Percentiles rank a stretch among this genome's conserved stretches.
Evolutionary conservation across 2,797 vertebrate species (phyloP).

Genomic region (Spinus pinus): DNA sequence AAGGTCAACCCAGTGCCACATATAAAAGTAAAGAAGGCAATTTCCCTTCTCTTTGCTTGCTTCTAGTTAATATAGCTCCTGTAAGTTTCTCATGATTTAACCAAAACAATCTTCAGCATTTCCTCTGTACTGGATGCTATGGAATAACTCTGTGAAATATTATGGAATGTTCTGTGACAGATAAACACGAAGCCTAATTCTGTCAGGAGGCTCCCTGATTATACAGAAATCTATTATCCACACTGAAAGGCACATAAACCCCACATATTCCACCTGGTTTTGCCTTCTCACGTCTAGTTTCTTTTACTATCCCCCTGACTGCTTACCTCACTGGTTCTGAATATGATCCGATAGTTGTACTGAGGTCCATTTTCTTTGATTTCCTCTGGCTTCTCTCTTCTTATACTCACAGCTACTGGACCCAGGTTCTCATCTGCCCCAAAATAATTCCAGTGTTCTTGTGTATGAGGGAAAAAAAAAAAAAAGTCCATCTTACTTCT

Average conservation of each 20-base stretch:
- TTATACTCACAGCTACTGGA: slow-evolving; percentile 92
- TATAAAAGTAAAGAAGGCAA: background rate
- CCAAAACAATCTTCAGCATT: background rate
- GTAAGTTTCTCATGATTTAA: background rate
- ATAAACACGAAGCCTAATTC: rapidly evolving
- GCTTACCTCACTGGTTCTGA: slow-evolving; percentile 94
- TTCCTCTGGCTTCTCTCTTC: slow-evolving; percentile 94
- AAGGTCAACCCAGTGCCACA: background rate
- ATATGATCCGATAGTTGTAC: slow-evolving; percentile 94
- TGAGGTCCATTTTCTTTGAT: slow-evolving; percentile 93
- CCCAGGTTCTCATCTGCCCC: slow-evolving; percentile 92
- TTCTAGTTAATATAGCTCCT: background rate
- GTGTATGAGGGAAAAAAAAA: background rate
- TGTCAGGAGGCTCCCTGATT: background rate
- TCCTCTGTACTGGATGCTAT: background rate
- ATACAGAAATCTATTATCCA: background rate
- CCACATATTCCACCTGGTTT: background rate
- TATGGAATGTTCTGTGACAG: background rate
- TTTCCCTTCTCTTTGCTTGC: background rate
- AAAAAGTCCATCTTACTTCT: background rate
- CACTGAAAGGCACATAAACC: background rate
- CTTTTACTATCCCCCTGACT: background rate
- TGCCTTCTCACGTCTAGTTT: background rate
- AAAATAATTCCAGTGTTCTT: slow-evolving; percentile 99
- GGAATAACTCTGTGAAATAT: background rate